Percentiles rank a stretch among this genome's conserved stretches.
Evolutionary conservation across 2,888 invertebrate genomes (phyloP).

Genomic region (Nebria brevicollis): DNA sequence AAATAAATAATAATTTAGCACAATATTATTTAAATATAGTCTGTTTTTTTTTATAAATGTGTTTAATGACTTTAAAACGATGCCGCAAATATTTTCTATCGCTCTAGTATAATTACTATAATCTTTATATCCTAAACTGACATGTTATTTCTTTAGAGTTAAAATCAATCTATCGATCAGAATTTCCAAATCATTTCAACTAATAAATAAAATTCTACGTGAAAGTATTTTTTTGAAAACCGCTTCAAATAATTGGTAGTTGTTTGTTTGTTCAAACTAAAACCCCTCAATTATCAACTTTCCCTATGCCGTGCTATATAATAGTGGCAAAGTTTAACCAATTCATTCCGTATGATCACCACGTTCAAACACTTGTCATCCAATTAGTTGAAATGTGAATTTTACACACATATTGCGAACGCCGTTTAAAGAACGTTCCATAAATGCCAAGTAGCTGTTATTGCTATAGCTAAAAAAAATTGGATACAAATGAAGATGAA

Average conservation of each 20-base stretch:
- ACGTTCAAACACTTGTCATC: slow-evolving; percentile 14
- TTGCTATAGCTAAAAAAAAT: not conserved
- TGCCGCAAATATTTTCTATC: no score
- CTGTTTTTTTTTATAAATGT: no score
- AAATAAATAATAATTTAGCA: no score
- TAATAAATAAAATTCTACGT: not conserved
- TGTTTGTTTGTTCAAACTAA: not conserved
- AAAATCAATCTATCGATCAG: not conserved
- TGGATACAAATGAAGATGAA: not conserved
- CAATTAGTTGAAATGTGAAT: slow-evolving; percentile 22
- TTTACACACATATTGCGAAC: slow-evolving; percentile 12
- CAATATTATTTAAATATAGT: no score
- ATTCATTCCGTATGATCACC: not conserved
- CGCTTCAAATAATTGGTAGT: not conserved
- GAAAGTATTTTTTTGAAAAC: not conserved
- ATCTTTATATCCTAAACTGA: no score
- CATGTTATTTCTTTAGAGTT: no score
- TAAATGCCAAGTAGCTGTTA: not conserved
- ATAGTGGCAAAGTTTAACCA: not conserved
- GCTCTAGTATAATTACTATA: no score
- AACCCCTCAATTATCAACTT: not conserved
- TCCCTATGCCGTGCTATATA: not conserved
- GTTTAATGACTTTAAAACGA: no score
- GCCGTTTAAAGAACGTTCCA: not conserved
- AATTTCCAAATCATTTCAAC: not conserved